Percentiles rank a stretch among this genome's conserved stretches.
Conservation (phyloP, 2,888 invertebrate genomes). For the Epistrophe grossulariae region DNA sequence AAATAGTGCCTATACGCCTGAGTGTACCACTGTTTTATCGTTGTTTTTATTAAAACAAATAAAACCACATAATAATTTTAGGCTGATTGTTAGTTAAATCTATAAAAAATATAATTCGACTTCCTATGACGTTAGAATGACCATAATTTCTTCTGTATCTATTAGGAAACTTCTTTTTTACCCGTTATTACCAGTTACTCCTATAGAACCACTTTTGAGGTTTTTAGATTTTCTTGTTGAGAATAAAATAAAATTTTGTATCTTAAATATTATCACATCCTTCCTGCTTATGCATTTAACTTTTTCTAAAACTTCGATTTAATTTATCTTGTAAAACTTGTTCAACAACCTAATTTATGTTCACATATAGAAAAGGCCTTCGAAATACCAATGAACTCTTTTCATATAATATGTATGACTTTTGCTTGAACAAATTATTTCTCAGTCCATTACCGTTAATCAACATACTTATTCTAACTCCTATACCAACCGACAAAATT, state of each 20-base stretch:
- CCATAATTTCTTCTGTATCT: too few species aligned
- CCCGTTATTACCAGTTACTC: too few species aligned
- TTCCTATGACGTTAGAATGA: too few species aligned
- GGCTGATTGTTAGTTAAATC: too few species aligned
- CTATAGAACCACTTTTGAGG: too few species aligned
- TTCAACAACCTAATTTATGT: background rate
- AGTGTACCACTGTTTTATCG: too few species aligned
- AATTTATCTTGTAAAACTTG: background rate
- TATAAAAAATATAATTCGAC: too few species aligned
- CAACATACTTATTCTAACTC: background rate
- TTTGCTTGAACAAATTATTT: slow-evolving; percentile 19
- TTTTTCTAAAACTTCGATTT: background rate
- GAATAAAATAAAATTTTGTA: background rate
- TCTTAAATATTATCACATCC: background rate
- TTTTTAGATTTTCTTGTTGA: background rate
- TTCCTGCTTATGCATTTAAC: background rate
- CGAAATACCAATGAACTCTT: slow-evolving; percentile 21
- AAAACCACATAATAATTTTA: too few species aligned
- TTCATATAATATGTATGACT: background rate
- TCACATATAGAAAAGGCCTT: background rate
- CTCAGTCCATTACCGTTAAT: slow-evolving; percentile 28
- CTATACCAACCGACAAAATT: background rate
- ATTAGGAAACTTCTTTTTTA: too few species aligned
- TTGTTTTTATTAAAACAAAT: too few species aligned
- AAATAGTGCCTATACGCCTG: too few species aligned